phyloP scores from a whole-genome alignment of 2,113 vertebrate genomes.

The Sapajus apella region DNA sequence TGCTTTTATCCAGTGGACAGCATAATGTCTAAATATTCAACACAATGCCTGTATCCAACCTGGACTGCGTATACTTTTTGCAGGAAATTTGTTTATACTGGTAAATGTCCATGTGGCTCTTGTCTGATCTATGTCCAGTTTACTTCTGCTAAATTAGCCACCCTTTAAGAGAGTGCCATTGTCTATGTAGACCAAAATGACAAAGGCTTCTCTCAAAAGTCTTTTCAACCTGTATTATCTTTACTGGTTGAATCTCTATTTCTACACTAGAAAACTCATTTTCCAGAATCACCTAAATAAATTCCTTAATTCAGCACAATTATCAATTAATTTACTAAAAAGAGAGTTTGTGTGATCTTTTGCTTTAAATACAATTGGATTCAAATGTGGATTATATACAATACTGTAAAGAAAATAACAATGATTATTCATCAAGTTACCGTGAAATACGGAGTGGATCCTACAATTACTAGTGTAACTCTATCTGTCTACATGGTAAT shows the following conservation, averaged over 20 bases:
- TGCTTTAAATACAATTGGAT: slow-evolving; percentile 59
- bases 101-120: not conserved
- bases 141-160: not conserved
- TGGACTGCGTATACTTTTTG: not conserved
- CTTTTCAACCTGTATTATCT: slow-evolving; percentile 56
- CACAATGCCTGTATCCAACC: not conserved
- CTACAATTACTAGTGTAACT: slow-evolving; percentile 81
- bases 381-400: slow-evolving; percentile 45
- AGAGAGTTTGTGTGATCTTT: slow-evolving; percentile 54
- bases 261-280: slow-evolving; percentile 65
- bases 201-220: slow-evolving; percentile 73
- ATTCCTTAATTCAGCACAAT: slow-evolving; percentile 77
- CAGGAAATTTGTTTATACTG: not conserved
- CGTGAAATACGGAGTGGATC: slow-evolving; percentile 73
- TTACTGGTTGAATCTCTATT: slow-evolving; percentile 61
- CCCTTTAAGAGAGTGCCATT: not conserved
- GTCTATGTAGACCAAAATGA: slow-evolving; percentile 9
- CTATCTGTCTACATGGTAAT: slow-evolving; percentile 80
- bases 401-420: slow-evolving; percentile 78
- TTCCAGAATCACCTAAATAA: slow-evolving; percentile 69
- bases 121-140: not conserved
- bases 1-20: not conserved
- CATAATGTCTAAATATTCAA: not conserved
- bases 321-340: slow-evolving; percentile 79
- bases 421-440: slow-evolving; percentile 78